Evolutionary conservation across 2,888 invertebrate species (phyloP), one percentile per base, ranked within the genome.

Genomic region (Drosophila greeni): DNA sequence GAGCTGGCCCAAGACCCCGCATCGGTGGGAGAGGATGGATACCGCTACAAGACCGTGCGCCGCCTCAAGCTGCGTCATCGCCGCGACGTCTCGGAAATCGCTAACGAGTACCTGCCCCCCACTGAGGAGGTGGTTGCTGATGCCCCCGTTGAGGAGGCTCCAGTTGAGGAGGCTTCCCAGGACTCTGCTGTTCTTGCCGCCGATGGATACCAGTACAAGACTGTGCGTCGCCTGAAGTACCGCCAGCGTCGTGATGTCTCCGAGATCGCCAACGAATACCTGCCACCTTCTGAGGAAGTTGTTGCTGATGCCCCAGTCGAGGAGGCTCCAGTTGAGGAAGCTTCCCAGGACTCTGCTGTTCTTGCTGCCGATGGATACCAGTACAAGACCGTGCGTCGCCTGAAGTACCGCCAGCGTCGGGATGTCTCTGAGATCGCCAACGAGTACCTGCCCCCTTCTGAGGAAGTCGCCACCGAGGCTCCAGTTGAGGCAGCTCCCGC

Each of bases 41-140:
- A 85, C 57, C 77, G 70, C 20, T 86, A 86, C 70, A 86, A 86
- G 61, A 84, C 85, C 5, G 79, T 86, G 1, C 77, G 85, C 18
- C 77, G 78, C 1, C 52, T 84, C 1, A 86, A 85, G 34, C 76
- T 74, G 20, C 82, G 86, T n/a, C 75, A 76, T 0, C 86, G 86
- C 16, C 83, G 86, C 36, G 85, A 86, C 72, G 85, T 86, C 0
- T 75, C 78, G 0, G 86, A 84, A 37, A 62, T 84, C n/a, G 64
- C 72, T 42, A 78, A 76, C n/a, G 70, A 79, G 0, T 85, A 86
- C 31, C 59, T 85, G 42, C 81, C 82, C 11, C 73, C 86, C 0
- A n/a, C 70, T 7, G 76, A 75, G 33, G 75, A 75, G 7, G 66
- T 57, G 3, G 67, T 53, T 0, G n/a, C 70, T 0, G 80, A 75